phyloP scores from a whole-genome alignment of 2,797 vertebrate genomes.

The Tapera naevia region DNA sequence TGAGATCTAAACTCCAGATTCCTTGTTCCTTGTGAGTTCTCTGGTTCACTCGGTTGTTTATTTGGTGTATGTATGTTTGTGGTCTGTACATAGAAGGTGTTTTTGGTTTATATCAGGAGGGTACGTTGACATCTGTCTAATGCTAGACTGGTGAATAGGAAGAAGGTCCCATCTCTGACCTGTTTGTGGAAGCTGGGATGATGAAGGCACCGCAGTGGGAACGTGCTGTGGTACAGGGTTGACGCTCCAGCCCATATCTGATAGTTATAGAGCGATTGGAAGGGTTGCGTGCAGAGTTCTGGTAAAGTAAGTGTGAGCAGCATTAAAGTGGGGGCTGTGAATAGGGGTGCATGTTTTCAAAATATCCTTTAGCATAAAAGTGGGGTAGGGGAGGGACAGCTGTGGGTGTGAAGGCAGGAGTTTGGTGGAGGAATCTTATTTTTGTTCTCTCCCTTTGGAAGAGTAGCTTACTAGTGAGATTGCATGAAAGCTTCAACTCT shows the following conservation, averaged over 20 bases:
- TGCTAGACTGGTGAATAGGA: constrained; percentile 71
- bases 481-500: constrained; percentile 64
- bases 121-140: constrained; percentile 63
- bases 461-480: constrained; percentile 39
- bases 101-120: constrained; percentile 70
- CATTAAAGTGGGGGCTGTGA: not conserved
- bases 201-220: constrained; percentile 69
- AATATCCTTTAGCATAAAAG: not conserved
- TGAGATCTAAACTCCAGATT: constrained; percentile 20
- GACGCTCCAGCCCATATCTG: constrained; percentile 69
- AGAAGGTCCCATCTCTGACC: constrained; percentile 67
- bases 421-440: constrained; percentile 38
- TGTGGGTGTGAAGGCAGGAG: not conserved
- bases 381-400: constrained; percentile 9
- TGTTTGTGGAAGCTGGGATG: constrained; percentile 71
- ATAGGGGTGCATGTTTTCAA: constrained; percentile 55
- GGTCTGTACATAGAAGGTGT: constrained; percentile 65
- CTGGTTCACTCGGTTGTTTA: constrained; percentile 24
- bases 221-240: constrained; percentile 64
- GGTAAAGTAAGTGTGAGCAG: constrained; percentile 69
- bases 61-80: constrained; percentile 54
- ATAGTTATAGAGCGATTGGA: constrained; percentile 72
- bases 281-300: constrained; percentile 68
- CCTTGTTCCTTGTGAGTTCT: constrained; percentile 31
- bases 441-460: constrained; percentile 55